Percentiles rank a stretch among this genome's conserved stretches.
Evolutionary conservation across 2,113 vertebrate genomes (phyloP).

Genomic region (Macroglossus sobrinus): DNA sequence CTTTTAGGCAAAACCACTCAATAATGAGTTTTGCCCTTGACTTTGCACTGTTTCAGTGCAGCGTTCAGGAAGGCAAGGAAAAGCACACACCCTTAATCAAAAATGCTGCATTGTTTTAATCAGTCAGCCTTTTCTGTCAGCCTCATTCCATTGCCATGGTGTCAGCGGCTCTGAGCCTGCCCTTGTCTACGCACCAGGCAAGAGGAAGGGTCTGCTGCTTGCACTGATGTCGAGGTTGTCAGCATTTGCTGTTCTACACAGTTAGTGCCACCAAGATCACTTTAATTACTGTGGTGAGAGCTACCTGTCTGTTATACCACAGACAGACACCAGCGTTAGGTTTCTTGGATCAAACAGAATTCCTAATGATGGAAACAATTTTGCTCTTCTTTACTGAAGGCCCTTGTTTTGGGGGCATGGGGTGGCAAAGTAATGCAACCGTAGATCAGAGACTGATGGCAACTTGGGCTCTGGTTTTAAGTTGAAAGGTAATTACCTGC

Average conservation of each 20-base stretch:
- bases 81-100: background rate
- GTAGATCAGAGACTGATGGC: conserved; percentile 50
- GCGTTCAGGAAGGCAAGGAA: background rate
- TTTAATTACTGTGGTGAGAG: conserved; percentile 86
- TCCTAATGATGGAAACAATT: conserved; percentile 71
- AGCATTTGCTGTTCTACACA: conserved; percentile 86
- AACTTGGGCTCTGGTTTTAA: background rate
- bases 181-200: conserved; percentile 59
- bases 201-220: conserved; percentile 36
- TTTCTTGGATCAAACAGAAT: conserved; percentile 77
- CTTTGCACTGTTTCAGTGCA: background rate
- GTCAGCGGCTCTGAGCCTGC: conserved; percentile 57
- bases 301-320: conserved; percentile 79
- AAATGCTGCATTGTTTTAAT: conserved; percentile 55
- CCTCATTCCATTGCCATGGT: conserved; percentile 69
- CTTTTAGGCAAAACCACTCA: background rate
- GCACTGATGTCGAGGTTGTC: conserved; percentile 75
- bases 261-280: conserved; percentile 86
- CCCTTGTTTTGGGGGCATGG: conserved; percentile 14
- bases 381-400: conserved; percentile 69
- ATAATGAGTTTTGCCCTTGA: background rate
- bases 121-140: conserved; percentile 64
- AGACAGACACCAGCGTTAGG: conserved; percentile 73
- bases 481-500: background rate
- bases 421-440: background rate